Conservation (phyloP, 2,888 invertebrate species). For the Yponomeuta sedellus region DNA sequence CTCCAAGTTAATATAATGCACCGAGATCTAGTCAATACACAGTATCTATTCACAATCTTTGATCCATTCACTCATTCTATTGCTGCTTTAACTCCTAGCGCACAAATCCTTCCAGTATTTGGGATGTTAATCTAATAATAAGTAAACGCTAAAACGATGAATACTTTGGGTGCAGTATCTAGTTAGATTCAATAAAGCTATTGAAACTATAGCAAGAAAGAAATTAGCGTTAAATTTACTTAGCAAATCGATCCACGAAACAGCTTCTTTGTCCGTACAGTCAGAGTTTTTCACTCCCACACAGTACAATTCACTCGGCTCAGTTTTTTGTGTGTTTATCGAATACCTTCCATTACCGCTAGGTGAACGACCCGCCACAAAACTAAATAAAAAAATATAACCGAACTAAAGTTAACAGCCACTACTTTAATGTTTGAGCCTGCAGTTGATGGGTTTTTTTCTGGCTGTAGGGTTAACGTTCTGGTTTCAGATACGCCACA, state of each 20-base stretch:
- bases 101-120: too few relatives aligned
- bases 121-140: too few relatives aligned
- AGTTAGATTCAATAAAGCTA: too few relatives aligned
- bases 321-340: constrained; percentile 17
- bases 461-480: not conserved
- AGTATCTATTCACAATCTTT: too few relatives aligned
- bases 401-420: constrained; percentile 33
- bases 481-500: constrained; percentile 1
- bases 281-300: not conserved
- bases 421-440: constrained; percentile 21
- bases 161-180: too few relatives aligned
- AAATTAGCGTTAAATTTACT: not conserved
- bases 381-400: constrained; percentile 37
- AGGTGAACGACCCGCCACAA: constrained; percentile 46
- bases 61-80: too few relatives aligned
- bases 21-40: too few relatives aligned
- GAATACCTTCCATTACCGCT: constrained; percentile 25
- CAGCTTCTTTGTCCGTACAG: not conserved
- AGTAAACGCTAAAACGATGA: too few relatives aligned
- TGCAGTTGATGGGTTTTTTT: not conserved
- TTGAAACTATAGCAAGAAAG: not conserved
- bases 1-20: too few relatives aligned
- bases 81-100: too few relatives aligned
- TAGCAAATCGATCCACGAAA: not conserved
- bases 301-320: not conserved